Percentiles rank a stretch among this genome's conserved stretches.
Evolutionary conservation across 1,140 invertebrate species (phyloP).

Genomic region (Delia radicum): DNA sequence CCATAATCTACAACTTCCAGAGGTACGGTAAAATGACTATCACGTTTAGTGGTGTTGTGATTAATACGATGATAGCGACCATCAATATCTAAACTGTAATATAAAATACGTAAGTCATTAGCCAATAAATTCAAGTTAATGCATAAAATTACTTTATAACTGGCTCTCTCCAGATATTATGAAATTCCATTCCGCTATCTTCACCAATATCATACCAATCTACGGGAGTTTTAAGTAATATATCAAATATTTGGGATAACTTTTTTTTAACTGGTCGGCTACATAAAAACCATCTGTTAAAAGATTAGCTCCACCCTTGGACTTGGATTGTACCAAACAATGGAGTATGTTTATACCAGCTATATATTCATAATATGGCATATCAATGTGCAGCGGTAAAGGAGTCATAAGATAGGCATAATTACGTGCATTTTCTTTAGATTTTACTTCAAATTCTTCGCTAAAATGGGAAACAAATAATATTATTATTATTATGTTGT

Average conservation of each 20-base stretch:
- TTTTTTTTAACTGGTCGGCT: slow-evolving; percentile 59
- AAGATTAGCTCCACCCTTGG: slow-evolving; percentile 64
- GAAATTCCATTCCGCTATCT: slow-evolving; percentile 61
- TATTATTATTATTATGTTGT: not conserved
- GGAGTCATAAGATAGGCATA: slow-evolving; percentile 67
- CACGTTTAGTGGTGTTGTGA: slow-evolving; percentile 67
- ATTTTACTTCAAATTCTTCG: slow-evolving; percentile 65
- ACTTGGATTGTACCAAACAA: slow-evolving; percentile 65
- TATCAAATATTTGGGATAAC: slow-evolving; percentile 60
- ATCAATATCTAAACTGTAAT: slow-evolving; percentile 56
- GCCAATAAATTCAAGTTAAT: not conserved
- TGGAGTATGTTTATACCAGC: slow-evolving; percentile 69
- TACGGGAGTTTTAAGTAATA: slow-evolving; percentile 61
- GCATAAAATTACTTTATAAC: slow-evolving; percentile 60
- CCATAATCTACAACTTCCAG: slow-evolving; percentile 64
- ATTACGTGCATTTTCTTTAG: slow-evolving; percentile 66
- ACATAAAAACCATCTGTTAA: slow-evolving; percentile 64
- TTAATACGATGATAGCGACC: slow-evolving; percentile 62
- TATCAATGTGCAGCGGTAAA: slow-evolving; percentile 67
- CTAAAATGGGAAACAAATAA: slow-evolving; percentile 32
- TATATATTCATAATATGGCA: slow-evolving; percentile 72
- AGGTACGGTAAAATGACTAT: slow-evolving; percentile 63
- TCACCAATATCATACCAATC: slow-evolving; percentile 68
- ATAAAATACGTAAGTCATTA: not conserved
- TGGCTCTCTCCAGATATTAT: slow-evolving; percentile 63